These are phyloP conservation scores for Plusia festucae DNA, from an alignment of 2,888 invertebrate species.

Conservation along the genomic window DNA sequence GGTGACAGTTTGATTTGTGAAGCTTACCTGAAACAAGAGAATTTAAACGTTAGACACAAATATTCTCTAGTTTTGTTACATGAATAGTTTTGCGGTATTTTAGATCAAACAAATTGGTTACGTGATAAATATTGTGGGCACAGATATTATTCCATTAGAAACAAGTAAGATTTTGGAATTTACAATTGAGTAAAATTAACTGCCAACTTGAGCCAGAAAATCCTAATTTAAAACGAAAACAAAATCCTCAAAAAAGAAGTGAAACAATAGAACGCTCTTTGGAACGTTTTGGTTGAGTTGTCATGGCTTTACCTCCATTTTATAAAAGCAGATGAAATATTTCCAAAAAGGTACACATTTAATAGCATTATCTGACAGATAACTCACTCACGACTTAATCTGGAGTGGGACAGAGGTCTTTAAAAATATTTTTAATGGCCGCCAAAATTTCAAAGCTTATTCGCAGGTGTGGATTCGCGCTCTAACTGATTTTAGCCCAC, in stretches of 20 bases:
- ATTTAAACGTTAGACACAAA: slow-evolving; percentile 29
- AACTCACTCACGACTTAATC: slow-evolving; percentile 63
- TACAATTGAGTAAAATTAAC: not conserved
- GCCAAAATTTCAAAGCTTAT: slow-evolving; percentile 45
- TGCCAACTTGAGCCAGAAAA: not conserved
- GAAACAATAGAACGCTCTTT: slow-evolving; percentile 17
- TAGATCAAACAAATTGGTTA: not conserved
- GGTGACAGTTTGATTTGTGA: slow-evolving; percentile 33
- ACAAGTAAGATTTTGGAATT: too few species aligned
- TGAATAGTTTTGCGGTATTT: not conserved
- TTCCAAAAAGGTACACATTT: slow-evolving; percentile 47
- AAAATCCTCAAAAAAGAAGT: slow-evolving; percentile 10
- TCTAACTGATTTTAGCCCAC: slow-evolving; percentile 65
- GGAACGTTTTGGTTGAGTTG: slow-evolving; percentile 23
- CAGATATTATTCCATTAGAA: too few species aligned
- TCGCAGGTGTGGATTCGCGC: slow-evolving; percentile 55
- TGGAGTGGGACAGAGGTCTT: slow-evolving; percentile 62
- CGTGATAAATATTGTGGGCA: too few species aligned
- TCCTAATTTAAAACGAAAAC: not conserved
- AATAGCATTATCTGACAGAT: slow-evolving; percentile 59
- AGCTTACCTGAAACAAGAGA: slow-evolving; percentile 72
- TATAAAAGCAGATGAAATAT: slow-evolving; percentile 50
- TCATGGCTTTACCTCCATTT: slow-evolving; percentile 43
- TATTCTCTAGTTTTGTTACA: not conserved
- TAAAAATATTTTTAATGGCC: slow-evolving; percentile 65